Evolutionary conservation across 2,113 vertebrate species (phyloP).

Genomic region (Mola mola): DNA sequence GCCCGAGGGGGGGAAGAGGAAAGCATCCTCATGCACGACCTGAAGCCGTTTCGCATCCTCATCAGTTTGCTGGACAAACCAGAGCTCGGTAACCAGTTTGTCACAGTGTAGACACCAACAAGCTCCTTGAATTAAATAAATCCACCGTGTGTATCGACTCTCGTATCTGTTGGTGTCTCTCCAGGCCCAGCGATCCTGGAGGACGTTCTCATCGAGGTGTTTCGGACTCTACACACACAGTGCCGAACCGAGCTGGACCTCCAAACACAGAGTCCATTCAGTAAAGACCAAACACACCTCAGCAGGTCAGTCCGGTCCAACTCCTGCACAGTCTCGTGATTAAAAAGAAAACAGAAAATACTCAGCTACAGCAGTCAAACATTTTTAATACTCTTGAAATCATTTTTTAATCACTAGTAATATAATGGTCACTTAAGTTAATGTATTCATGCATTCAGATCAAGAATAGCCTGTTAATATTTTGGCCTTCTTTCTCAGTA

Average conservation of each 20-base stretch:
- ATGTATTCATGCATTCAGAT: too few relatives aligned
- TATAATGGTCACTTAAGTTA: too few relatives aligned
- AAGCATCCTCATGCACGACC: constrained; percentile 92
- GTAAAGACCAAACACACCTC: constrained; percentile 94
- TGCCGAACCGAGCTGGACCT: constrained; percentile 94
- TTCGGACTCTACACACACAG: constrained; percentile 92
- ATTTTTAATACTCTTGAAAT: too few relatives aligned
- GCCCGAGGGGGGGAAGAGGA: constrained; percentile 90
- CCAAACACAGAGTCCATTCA: constrained; percentile 91
- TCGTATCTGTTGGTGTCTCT: constrained; percentile 7
- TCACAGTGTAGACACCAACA: background rate
- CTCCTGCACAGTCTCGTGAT: too few relatives aligned
- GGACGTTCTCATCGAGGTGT: constrained; percentile 97
- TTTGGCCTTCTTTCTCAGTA: constrained; percentile 79
- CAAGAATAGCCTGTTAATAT: background rate
- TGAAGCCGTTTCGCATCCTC: constrained; percentile 98
- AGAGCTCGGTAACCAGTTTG: constrained; percentile 87
- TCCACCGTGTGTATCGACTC: background rate
- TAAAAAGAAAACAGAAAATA: too few relatives aligned
- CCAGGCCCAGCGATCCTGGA: constrained; percentile 96
- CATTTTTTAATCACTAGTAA: too few relatives aligned
- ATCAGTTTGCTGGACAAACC: constrained; percentile 98
- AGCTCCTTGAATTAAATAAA: background rate
- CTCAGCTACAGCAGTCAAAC: too few relatives aligned
- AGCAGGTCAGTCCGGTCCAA: constrained; percentile 88